Base-by-base conservation (phyloP, 2,797 vertebrate genomes). In the Chelonia mydas region DNA sequence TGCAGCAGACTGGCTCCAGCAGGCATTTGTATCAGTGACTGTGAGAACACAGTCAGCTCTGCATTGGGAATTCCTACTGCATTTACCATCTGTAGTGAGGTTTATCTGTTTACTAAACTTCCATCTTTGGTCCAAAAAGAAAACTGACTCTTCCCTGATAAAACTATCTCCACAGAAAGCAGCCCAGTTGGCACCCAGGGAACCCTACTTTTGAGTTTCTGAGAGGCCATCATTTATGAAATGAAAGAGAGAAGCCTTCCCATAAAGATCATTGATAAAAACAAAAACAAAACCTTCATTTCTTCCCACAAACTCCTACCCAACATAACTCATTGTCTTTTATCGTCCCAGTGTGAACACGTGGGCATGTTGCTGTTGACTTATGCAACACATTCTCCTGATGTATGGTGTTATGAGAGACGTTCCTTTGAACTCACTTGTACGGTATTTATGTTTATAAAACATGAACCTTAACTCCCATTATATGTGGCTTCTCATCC, bases 201-300 rank as follows among this genome's bases (percentile, higher is more conserved):
- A 68, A n/a, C 8, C 16, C 61, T n/a, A 17, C 61, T 19, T 77
- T 54, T 33, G 6, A 77, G 54, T 15, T 61, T 16, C 78, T 72
- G n/a, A 3, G 3, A 37, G 84, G 59, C 51, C 19, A 0, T 59
- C 17, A 0, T n/a, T 4, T 5, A 59, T 12, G 3, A 23, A 37
- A 45, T 0, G 10, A 28, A 50, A 9, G 65, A 50, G 59, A 78
- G 82, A 21, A 28, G 23, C 21, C 68, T 83, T 45, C 65, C 25
- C 78, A 33, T 68, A 68, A 37, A 68, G 16, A n/a, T 65, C 33
- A n/a, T 19, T 4, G 61, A 68, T 16, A 68, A n/a, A 65, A 65
- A 61, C 59, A 61, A 61, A 68, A 72, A 21, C 57, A 47, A 31
- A 72, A 23, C 28, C 55, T 57, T 37, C 4, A 16, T 53, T 81